Evolutionary conservation across 2,797 vertebrate species (phyloP).

Genomic region (Scomberomorus guttatus): DNA sequence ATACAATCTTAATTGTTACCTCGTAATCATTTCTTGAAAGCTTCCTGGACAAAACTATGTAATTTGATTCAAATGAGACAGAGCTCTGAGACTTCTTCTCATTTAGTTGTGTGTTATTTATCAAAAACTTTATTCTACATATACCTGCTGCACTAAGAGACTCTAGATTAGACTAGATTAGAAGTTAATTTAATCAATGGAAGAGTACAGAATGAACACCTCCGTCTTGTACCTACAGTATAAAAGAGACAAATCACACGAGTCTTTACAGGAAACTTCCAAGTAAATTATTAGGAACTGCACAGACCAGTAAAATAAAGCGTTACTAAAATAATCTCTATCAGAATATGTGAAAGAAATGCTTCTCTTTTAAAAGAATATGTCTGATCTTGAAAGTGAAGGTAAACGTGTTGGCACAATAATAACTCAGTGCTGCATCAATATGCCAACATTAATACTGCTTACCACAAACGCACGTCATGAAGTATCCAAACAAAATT

Average conservation of each 20-base stretch:
- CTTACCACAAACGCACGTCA: slow-evolving; percentile 74
- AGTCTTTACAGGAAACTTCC: no score
- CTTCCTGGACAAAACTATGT: not conserved
- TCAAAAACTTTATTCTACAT: not conserved
- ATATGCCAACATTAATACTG: not conserved
- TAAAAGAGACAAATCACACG: no score
- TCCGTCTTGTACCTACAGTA: no score
- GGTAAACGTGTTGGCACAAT: not conserved
- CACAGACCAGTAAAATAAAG: no score
- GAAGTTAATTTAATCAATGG: not conserved
- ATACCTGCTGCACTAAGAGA: not conserved
- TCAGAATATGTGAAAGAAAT: not conserved
- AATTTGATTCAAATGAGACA: not conserved
- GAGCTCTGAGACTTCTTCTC: not conserved
- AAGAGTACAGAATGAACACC: not conserved
- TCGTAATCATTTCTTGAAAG: no score
- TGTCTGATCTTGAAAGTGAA: not conserved
- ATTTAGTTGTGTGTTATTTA: not conserved
- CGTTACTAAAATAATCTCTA: not conserved
- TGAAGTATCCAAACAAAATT: slow-evolving; percentile 66
- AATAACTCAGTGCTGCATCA: not conserved
- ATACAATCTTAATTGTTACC: not conserved
- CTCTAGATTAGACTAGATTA: not conserved
- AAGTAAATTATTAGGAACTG: no score
- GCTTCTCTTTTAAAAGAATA: not conserved